phyloP scores from a whole-genome alignment of 2,888 invertebrate genomes.

The Diachrysia chrysitis region DNA sequence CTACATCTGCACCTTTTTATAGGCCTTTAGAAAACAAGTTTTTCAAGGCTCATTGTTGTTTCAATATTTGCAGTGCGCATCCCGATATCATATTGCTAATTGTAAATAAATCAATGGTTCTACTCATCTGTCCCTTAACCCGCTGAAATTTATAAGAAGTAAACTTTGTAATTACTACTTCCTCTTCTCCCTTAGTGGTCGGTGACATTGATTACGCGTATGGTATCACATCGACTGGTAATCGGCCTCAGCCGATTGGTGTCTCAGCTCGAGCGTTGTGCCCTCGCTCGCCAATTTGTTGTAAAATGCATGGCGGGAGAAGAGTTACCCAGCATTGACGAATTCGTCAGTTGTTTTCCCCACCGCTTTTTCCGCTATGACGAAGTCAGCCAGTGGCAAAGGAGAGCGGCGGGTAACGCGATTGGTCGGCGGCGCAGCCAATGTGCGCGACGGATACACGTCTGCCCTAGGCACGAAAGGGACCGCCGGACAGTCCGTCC shows the following conservation, averaged over 20 bases:
- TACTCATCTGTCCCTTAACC: background rate
- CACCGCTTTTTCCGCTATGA: slow-evolving; percentile 79
- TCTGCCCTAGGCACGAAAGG: slow-evolving; percentile 83
- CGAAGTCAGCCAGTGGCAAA: slow-evolving; percentile 72
- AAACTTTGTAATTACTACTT: background rate
- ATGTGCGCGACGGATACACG: slow-evolving; percentile 69
- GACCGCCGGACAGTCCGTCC: slow-evolving; percentile 81
- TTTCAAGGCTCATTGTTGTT: too few relatives aligned
- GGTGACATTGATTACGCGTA: slow-evolving; percentile 50
- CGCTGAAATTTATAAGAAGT: background rate
- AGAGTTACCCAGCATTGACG: slow-evolving; percentile 68
- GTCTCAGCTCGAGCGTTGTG: slow-evolving; percentile 75
- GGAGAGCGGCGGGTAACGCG: slow-evolving; percentile 63
- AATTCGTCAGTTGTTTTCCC: slow-evolving; percentile 80
- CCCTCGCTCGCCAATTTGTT: slow-evolving; percentile 75
- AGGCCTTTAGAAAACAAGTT: too few relatives aligned
- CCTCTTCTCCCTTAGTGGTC: slow-evolving; percentile 14
- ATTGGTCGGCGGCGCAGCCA: slow-evolving; percentile 78
- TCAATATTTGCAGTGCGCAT: too few relatives aligned
- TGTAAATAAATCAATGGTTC: too few relatives aligned
- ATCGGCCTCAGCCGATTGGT: slow-evolving; percentile 75
- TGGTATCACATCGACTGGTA: slow-evolving; percentile 53
- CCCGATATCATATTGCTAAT: too few relatives aligned
- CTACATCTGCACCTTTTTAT: too few relatives aligned
- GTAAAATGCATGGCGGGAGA: slow-evolving; percentile 75